A percentile compares a stretch with the other conserved stretches of the same genome.
phyloP scores from a whole-genome alignment of 1,140 invertebrate genomes.

The Listronotus oregonensis region DNA sequence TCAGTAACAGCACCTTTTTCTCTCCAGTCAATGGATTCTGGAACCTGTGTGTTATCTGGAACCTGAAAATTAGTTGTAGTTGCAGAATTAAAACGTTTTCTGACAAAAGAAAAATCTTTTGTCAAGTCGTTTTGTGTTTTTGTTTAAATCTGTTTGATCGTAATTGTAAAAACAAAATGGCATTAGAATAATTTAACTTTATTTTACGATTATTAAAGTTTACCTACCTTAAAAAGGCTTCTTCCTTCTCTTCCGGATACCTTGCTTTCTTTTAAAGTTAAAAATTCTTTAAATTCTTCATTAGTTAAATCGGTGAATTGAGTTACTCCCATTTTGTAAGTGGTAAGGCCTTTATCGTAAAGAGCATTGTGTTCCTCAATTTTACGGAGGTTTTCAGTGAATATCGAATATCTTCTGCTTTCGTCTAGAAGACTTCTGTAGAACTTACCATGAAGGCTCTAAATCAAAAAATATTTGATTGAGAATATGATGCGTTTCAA shows the following conservation, averaged over 20 bases:
- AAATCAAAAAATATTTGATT: constrained; percentile 3
- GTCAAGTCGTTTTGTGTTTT: too few relatives aligned
- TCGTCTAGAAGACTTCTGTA: constrained; percentile 64
- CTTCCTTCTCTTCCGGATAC: background rate
- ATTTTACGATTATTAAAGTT: background rate
- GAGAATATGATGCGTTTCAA: too few relatives aligned
- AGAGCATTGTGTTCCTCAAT: constrained; percentile 83
- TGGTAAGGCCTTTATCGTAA: constrained; percentile 67
- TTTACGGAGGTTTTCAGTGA: constrained; percentile 79
- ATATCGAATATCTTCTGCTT: constrained; percentile 80
- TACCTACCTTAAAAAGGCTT: background rate
- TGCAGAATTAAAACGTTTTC: too few relatives aligned
- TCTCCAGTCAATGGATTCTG: constrained; percentile 41
- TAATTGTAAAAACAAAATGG: too few relatives aligned
- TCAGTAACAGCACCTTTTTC: constrained; percentile 36
- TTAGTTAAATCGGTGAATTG: constrained; percentile 84
- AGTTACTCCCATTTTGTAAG: constrained; percentile 73
- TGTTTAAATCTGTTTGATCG: too few relatives aligned
- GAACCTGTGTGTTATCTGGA: constrained; percentile 7
- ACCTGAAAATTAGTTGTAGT: constrained; percentile 2
- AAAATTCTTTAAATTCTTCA: constrained; percentile 68
- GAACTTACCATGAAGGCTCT: constrained; percentile 21
- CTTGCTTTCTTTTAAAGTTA: background rate
- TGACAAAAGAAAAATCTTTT: too few relatives aligned
- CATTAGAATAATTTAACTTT: too few relatives aligned